Evolutionary conservation across 2,113 vertebrate genomes (phyloP).

Genomic region (Calonectris borealis): DNA sequence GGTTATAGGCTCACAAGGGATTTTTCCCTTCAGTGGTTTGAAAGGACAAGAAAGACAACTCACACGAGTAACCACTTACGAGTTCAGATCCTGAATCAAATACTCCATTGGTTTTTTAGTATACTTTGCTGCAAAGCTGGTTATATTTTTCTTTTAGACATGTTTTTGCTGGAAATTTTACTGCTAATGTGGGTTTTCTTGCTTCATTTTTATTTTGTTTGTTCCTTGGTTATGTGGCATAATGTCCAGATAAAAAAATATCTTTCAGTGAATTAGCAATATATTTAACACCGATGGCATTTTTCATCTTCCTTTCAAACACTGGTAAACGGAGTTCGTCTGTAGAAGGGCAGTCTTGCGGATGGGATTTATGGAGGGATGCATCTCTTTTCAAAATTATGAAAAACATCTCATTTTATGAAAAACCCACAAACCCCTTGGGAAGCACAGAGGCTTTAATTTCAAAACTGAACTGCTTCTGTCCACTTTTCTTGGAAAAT

Average conservation of each 20-base stretch:
- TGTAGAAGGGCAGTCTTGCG: not conserved
- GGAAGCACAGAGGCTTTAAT: not conserved
- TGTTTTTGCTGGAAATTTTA: not conserved
- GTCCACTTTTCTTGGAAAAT: constrained; percentile 37
- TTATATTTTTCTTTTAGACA: not conserved
- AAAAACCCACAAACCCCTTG: constrained; percentile 22
- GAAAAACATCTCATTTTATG: constrained; percentile 27
- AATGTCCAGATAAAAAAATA: not conserved
- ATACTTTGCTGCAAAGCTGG: not conserved
- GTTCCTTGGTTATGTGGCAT: not conserved
- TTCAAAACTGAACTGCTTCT: constrained; percentile 45
- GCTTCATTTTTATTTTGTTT: not conserved
- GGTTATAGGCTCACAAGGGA: not conserved
- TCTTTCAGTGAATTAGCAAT: not conserved
- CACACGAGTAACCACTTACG: not conserved
- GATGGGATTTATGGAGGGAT: not conserved
- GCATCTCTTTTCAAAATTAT: constrained; percentile 12
- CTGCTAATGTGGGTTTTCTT: not conserved
- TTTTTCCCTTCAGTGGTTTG: not conserved
- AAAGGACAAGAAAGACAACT: not conserved
- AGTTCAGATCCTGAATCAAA: not conserved
- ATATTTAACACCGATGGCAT: not conserved
- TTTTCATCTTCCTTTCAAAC: constrained; percentile 5
- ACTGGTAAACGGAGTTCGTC: not conserved
- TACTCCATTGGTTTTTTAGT: not conserved